Evolutionary conservation across 2,888 invertebrate species (phyloP), one percentile per base, ranked within the genome.

Genomic region (Noctua pronuba): DNA sequence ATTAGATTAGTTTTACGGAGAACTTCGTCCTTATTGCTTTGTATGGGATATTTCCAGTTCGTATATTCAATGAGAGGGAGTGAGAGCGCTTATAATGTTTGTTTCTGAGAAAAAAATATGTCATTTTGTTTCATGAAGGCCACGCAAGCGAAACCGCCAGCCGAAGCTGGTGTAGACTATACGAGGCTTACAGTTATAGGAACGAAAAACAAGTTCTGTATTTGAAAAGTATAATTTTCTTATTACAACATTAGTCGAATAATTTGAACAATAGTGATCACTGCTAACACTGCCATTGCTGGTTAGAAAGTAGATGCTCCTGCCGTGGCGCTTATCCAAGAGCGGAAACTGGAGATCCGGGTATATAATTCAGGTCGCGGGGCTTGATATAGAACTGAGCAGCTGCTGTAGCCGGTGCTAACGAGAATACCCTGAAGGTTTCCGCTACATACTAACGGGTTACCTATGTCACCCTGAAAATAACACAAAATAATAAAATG

Each of bases 391-490:
- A 0, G 0, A 13, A 2, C 21, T 38, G 35, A 38, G 46, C 79
- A 79, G 6, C 46, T n/a, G 24, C 24, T 64, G 38, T 16, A 44
- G 8, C 58, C 24, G 6, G 38, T 21, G 8, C n/a, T 0, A 49
- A 65, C 3, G 10, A 79, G 75, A 68, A 80, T 13, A 69, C 79
- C 79, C 16, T 38, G 38, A n/a, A 80, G 64, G 13, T 13, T n/a
- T 7, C 38, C 35, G 24, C 28, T 28, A n/a, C 74, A 80, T 13
- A 80, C 79, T 41, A 80, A 58, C 31, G 79, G 79, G 41, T 80
- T 80, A 13, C 79, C 79, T 5, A 16, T 21, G 28, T 80, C 79
- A 1, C 79, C 79, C 79, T 79, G 74, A 52, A 79, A 79, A 60
- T 28, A 60, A 46, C 1, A 8, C 16, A 38, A 28, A 46, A 69